phyloP scores from a whole-genome alignment of 2,113 vertebrate genomes.

The Pelmatolapia mariae region DNA sequence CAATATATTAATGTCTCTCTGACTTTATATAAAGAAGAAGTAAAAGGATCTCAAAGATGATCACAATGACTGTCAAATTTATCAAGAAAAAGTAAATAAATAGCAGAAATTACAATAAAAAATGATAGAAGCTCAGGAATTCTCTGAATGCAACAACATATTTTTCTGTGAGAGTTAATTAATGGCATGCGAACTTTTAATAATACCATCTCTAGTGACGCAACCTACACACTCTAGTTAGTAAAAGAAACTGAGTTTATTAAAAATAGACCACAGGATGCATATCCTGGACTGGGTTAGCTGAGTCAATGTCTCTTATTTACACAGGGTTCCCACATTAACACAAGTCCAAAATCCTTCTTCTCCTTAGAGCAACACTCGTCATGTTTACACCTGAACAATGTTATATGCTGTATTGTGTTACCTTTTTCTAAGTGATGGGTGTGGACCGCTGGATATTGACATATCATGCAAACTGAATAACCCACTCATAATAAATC shows the following conservation, averaged over 20 bases:
- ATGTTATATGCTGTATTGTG: not conserved
- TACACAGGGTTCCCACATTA: not conserved
- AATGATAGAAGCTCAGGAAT: not conserved
- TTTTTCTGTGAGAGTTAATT: too few relatives aligned
- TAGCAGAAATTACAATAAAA: not conserved
- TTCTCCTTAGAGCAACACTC: slow-evolving; percentile 40
- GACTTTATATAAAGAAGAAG: not conserved
- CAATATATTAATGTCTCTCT: not conserved
- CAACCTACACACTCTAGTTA: not conserved
- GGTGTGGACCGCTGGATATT: not conserved
- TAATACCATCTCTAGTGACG: not conserved
- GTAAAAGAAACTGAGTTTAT: not conserved
- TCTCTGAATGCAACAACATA: not conserved
- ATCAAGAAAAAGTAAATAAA: not conserved
- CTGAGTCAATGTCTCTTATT: slow-evolving; percentile 29
- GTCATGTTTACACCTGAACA: slow-evolving; percentile 22
- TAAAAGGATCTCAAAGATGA: not conserved
- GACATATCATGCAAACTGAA: not conserved
- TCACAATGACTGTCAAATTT: not conserved
- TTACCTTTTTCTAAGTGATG: not conserved
- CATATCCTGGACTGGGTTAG: slow-evolving; percentile 45
- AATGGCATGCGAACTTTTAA: not conserved
- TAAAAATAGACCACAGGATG: slow-evolving; percentile 41
- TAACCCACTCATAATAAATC: not conserved
- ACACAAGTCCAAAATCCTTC: not conserved